phyloP scores from a whole-genome alignment of 2,113 vertebrate species.

The Caranx melampygus region DNA sequence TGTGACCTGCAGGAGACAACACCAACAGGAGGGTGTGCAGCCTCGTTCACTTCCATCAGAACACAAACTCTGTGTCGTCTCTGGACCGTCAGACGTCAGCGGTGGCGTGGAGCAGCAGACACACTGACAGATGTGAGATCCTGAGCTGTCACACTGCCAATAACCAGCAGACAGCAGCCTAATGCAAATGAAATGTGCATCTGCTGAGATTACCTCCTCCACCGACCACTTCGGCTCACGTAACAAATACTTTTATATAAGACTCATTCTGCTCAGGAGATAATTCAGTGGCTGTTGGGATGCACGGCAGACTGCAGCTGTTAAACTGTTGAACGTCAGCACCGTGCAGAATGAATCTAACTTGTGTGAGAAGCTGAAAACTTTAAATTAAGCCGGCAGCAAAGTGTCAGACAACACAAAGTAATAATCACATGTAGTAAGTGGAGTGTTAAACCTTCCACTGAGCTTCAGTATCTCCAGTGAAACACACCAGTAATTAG shows the following conservation, averaged over 20 bases:
- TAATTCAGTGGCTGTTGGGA: not conserved
- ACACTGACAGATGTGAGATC: not conserved
- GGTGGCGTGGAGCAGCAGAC: not conserved
- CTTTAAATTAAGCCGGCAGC: not conserved
- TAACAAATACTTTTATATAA: not conserved
- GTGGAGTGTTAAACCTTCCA: not conserved
- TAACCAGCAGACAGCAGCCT: not conserved
- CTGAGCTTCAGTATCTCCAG: not conserved
- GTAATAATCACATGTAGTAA: not conserved
- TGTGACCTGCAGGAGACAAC: slow-evolving; percentile 6
- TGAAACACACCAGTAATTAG: slow-evolving; percentile 6
- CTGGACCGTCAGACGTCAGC: not conserved
- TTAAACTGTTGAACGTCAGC: not conserved
- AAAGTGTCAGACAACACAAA: not conserved
- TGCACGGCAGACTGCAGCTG: slow-evolving; percentile 10
- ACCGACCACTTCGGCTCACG: not conserved
- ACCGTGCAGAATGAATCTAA: not conserved
- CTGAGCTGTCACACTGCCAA: slow-evolving; percentile 2
- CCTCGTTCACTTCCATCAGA: slow-evolving; percentile 4
- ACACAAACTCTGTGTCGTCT: not conserved
- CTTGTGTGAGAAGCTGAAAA: not conserved
- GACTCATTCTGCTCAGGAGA: not conserved
- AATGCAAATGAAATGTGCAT: slow-evolving; percentile 25
- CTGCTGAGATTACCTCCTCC: not conserved
- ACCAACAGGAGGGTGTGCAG: not conserved